Percentiles rank a stretch among this genome's conserved stretches.
These are phyloP conservation scores for Chrysogorgia sp. DNA, from an alignment of 92 coral and sea anemone genomes.

Conservation along the genomic window DNA sequence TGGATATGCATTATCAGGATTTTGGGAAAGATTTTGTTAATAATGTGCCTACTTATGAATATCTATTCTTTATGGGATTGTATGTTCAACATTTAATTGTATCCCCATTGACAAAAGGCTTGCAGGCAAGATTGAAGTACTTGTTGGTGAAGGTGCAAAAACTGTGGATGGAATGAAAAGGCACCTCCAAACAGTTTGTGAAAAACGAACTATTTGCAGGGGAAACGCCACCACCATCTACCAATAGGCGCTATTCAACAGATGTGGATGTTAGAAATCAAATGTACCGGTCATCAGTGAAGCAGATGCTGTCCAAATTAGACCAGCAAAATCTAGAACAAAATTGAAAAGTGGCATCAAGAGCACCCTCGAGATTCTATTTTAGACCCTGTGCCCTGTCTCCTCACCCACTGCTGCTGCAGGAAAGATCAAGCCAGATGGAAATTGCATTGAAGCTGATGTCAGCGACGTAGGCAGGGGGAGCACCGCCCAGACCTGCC, in stretches of 20 bases:
- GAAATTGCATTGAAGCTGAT: conserved; percentile 12
- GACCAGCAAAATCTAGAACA: too few relatives aligned
- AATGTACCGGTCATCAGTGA: conserved; percentile 68
- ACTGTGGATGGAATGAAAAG: conserved; percentile 41
- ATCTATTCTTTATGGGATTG: too few relatives aligned
- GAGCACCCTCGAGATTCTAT: conserved; percentile 21
- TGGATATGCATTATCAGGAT: too few relatives aligned
- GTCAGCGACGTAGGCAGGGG: conserved; percentile 62
- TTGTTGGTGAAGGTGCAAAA: conserved; percentile 45
- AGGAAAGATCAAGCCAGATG: not conserved
- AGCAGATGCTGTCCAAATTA: conserved; percentile 55
- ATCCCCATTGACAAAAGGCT: conserved; percentile 17
- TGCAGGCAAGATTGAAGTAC: conserved; percentile 25
- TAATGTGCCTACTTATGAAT: too few relatives aligned
- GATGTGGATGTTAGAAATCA: conserved; percentile 66
- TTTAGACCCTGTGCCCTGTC: conserved; percentile 48
- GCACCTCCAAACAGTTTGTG: conserved; percentile 11
- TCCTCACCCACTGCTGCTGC: not conserved
- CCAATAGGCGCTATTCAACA: conserved; percentile 67
- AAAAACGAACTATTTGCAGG: conserved; percentile 7
- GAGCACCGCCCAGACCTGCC: too few relatives aligned
- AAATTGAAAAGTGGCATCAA: conserved; percentile 38
- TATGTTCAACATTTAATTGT: too few relatives aligned
- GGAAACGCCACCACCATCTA: conserved; percentile 46
- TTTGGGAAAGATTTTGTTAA: too few relatives aligned